Base-by-base conservation (phyloP, 2,888 invertebrate genomes). In the Dexiosoma caninum region DNA sequence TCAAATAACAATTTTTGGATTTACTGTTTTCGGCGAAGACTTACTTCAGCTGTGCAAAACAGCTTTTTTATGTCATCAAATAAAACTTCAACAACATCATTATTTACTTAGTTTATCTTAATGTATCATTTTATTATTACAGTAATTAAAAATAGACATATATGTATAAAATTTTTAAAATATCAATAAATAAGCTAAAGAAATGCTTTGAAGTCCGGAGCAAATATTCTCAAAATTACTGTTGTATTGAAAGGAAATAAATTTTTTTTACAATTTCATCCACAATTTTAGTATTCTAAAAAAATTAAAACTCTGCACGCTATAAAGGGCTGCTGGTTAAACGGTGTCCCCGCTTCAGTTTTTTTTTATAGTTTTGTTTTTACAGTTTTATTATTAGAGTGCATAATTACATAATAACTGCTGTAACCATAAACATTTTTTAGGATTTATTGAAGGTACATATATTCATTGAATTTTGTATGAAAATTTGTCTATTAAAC, bases 101-200 rank as follows among this genome's bases (percentile, higher is more conserved):
- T 27, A n/a, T 49, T 23, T 60, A n/a, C 10, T 62, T 37, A 12
- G 16, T 66, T 51, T 27, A 6, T 19, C 14, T 40, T 40, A 51
- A 27, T 14, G 12, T 66, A 27, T 12, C 30, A 42, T 53, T 67
- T 27, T 40, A 67, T 55, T 71, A 40, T 55, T 71, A 40, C 6
- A 60, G 19, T 60, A 49, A 59, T 70, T 70, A 70, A 35, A 42
- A 77, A 46, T n/a, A n/a, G n/a, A n/a, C n/a, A 37, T 60, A 60
- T 27, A 5, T 27, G 6, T 40, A 59, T 49, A 57, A 46, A 32
- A 30, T 37, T 59, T 49, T 7, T 49, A 37, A 27, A 49, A 60
- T 59, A 49, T 71, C 30, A 78, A 78, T 71, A 78, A 78, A 78
- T 78, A 71, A 66, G 71, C 78, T 42, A 71, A 40, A 71, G 59